These are phyloP conservation scores for Rafetus swinhoei DNA, from an alignment of 2,113 vertebrate species.

Conservation along the genomic window DNA sequence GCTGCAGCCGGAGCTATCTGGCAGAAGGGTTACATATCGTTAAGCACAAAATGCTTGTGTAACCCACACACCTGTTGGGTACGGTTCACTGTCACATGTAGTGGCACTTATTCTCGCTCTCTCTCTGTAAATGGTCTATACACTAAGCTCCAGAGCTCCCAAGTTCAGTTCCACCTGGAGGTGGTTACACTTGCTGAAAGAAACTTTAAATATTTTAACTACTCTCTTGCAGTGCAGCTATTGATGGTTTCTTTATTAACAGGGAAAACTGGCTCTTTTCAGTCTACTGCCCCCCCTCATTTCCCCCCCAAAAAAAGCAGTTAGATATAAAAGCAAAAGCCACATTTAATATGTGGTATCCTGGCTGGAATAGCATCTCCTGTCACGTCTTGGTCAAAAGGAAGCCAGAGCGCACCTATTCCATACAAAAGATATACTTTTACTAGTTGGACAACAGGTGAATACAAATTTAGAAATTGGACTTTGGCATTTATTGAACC, in stretches of 20 bases:
- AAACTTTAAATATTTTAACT: constrained; percentile 53
- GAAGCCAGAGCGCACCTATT: not conserved
- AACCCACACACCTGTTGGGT: too few species aligned
- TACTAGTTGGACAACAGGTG: not conserved
- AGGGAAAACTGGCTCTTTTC: not conserved
- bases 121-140: too few species aligned
- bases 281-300: too few species aligned
- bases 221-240: not conserved
- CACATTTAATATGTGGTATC: not conserved
- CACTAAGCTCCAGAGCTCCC: too few species aligned
- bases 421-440: not conserved
- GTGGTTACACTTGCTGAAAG: constrained; percentile 47
- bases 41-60: too few species aligned
- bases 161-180: too few species aligned
- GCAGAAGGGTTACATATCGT: too few species aligned
- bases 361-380: not conserved
- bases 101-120: too few species aligned
- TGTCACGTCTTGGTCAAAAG: not conserved
- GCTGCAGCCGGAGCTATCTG: too few species aligned
- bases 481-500: not conserved
- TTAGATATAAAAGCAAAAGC: constrained; percentile 1
- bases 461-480: not conserved
- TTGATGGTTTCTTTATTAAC: not conserved
- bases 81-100: too few species aligned
- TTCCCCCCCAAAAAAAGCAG: not conserved